phyloP scores from a whole-genome alignment of 2,888 invertebrate genomes.

The Drosophila histrio region DNA sequence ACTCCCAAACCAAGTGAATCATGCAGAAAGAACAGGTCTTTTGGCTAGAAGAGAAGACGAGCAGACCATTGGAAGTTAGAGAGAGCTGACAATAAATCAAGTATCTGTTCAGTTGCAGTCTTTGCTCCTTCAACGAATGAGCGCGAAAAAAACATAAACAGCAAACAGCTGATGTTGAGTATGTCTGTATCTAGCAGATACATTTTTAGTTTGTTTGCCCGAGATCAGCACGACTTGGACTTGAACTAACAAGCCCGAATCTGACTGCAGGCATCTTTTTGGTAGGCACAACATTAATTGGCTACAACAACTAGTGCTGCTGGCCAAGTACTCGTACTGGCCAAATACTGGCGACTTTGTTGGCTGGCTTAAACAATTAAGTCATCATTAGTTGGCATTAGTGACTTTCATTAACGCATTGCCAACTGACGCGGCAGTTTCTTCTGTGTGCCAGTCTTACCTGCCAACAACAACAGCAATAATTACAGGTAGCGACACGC shows the following conservation, averaged over 20 bases:
- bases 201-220: constrained; percentile 29
- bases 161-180: constrained; percentile 73
- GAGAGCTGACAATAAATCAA: constrained; percentile 64
- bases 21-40: constrained; percentile 68
- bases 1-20: constrained; percentile 61
- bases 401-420: constrained; percentile 55
- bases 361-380: constrained; percentile 57
- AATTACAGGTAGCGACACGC: constrained; percentile 44
- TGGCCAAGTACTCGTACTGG: constrained; percentile 9
- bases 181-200: constrained; percentile 52
- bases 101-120: constrained; percentile 50
- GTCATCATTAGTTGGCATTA: constrained; percentile 72
- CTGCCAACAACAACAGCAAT: constrained; percentile 20
- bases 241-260: constrained; percentile 62
- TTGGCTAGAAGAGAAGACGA: constrained; percentile 1
- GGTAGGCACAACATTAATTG: constrained; percentile 54
- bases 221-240: constrained; percentile 59
- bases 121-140: constrained; percentile 25
- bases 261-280: constrained; percentile 38
- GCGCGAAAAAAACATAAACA: constrained; percentile 65
- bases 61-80: neutral
- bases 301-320: constrained; percentile 42
- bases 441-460: constrained; percentile 30
- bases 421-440: constrained; percentile 59
- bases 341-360: constrained; percentile 38